Evolutionary conservation across 2,797 vertebrate genomes (phyloP).

Genomic region (Tapera naevia): DNA sequence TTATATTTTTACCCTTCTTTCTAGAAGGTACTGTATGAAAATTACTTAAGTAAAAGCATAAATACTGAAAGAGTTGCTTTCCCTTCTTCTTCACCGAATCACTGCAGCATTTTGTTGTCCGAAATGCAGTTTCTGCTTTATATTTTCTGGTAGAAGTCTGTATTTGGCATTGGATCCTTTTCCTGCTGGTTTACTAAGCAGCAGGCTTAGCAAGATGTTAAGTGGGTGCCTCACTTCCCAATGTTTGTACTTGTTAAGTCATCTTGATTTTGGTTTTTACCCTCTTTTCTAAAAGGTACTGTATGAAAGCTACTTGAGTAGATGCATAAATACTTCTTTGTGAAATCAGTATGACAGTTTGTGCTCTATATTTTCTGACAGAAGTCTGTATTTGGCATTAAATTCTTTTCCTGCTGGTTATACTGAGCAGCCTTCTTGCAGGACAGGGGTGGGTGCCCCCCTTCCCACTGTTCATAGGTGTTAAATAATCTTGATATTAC

Average conservation of each 20-base stretch:
- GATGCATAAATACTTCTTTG: not conserved
- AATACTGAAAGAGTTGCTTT: not conserved
- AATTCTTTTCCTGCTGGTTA: not conserved
- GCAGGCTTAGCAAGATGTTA: not conserved
- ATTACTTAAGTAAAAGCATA: no score
- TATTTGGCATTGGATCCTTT: no score
- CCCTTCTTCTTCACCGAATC: not conserved
- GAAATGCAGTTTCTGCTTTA: not conserved
- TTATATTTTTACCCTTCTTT: no score
- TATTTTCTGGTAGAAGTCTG: no score
- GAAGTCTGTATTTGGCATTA: rapidly evolving
- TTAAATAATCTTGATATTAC: not conserved
- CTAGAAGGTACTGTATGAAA: no score
- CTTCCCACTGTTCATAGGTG: not conserved
- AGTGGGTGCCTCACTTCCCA: no score
- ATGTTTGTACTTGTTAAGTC: no score
- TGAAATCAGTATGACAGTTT: not conserved
- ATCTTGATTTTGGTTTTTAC: no score
- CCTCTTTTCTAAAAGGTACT: no score
- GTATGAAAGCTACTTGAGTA: no score
- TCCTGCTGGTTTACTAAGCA: no score
- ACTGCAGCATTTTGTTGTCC: no score
- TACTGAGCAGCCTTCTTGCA: not conserved
- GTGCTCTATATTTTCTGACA: rapidly evolving
- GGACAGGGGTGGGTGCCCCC: not conserved